phyloP scores from a whole-genome alignment of 2,113 vertebrate species.

The Porphyrio hochstetteri region DNA sequence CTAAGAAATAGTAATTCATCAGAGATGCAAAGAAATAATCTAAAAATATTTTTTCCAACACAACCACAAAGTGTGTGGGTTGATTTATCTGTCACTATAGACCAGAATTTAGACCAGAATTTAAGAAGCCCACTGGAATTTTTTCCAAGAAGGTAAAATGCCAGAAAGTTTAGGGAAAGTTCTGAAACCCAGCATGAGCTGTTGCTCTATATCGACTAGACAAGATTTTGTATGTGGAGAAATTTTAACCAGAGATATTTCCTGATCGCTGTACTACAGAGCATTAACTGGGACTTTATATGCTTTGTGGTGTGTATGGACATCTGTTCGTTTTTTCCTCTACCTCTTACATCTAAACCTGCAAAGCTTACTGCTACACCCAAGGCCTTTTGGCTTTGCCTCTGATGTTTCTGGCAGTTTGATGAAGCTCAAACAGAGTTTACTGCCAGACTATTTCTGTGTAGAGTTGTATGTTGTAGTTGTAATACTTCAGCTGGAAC shows the following conservation, averaged over 20 bases:
- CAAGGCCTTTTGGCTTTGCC: neutral
- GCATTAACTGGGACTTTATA: neutral
- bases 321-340: neutral
- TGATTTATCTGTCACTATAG: neutral
- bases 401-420: neutral
- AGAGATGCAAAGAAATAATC: neutral
- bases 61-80: rapidly evolving
- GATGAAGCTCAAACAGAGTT: neutral
- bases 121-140: neutral
- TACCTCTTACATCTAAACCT: neutral
- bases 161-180: neutral
- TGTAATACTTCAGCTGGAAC: neutral
- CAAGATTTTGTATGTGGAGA: neutral
- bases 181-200: neutral
- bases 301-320: too few relatives aligned
- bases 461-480: neutral
- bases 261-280: neutral
- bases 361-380: neutral
- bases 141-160: neutral
- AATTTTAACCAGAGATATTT: neutral
- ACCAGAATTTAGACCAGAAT: neutral
- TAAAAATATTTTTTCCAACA: neutral
- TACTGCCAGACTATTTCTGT: neutral
- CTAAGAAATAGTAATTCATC: neutral
- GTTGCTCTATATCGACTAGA: neutral